Base-by-base conservation (phyloP, 2,797 vertebrate genomes). In the Megalops cyprinoides region DNA sequence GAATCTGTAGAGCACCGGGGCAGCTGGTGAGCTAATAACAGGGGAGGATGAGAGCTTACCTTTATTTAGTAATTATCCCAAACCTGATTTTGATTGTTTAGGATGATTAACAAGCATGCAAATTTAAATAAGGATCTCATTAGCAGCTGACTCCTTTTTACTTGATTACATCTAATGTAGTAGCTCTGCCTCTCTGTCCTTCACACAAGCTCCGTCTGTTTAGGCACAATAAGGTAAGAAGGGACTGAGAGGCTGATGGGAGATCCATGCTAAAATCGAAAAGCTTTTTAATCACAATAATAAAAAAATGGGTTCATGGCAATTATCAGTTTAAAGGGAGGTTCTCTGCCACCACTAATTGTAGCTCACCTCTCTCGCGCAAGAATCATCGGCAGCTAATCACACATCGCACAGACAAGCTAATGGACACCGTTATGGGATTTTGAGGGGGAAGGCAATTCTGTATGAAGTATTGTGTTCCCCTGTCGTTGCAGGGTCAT, bases 71-170 rank as follows among this genome's bases (percentile, higher is more conserved):
- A 2, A 44, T 44, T 23, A n/a, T 71, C 20, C 18, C 44, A 39
- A 44, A 44, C 37, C 37, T 44, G 20, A n/a, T 71, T 9, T 42
- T 44, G 18, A 10, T 10, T 71, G 51, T 65, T 71, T 7, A 42
- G 67, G 39, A n/a, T 42, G 67, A 71, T 42, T 42, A 71, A 71
- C 62, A 71, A n/a, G 7, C 44, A 42, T 71, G 37, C 37, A 9
- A 71, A 71, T 71, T 71, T 71, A 23, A 71, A 8, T 71, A 71
- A 42, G 39, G 67, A 71, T 42, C 67, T 71, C 39, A 71, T 71
- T 71, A 71, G 67, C 20, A n/a, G 39, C 67, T 71, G 2, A n/a
- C 42, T 71, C 37, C 23, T n/a, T 71, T n/a, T 3, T 23, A 14
- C 3, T 28, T 71, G 44, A 42, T 15, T 62, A 18, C 25, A 15